Conservation (phyloP, 2,113 vertebrate species). For the Actinemys pallida region DNA sequence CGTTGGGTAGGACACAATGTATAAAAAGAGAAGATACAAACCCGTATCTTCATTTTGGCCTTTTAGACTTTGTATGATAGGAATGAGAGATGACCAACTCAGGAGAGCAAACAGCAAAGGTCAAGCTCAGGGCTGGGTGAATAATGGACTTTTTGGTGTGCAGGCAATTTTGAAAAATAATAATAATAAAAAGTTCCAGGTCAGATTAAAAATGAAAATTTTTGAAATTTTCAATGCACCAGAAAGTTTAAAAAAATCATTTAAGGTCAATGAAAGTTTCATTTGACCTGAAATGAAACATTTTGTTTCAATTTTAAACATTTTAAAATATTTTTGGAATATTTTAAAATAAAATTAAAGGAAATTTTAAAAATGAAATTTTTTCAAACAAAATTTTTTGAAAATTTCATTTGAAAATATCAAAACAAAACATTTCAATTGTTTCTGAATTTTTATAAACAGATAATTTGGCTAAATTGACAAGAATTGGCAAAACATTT, state of each 20-base stretch:
- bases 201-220: neutral
- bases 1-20: neutral
- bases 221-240: neutral
- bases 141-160: too few species aligned
- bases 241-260: too few species aligned
- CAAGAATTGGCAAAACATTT: neutral
- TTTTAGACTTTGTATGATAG: neutral
- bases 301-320: neutral
- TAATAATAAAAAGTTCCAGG: neutral
- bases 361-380: neutral
- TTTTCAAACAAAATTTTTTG: neutral
- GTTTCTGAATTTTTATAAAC: neutral
- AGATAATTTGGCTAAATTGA: neutral
- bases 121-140: neutral
- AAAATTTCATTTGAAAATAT: neutral
- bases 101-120: neutral
- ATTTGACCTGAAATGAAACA: neutral
- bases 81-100: neutral
- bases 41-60: neutral
- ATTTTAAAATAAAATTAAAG: neutral
- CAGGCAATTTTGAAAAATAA: fast-evolving
- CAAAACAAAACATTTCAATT: neutral
- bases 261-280: neutral
- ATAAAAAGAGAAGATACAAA: neutral
- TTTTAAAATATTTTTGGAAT: neutral